phyloP scores from a whole-genome alignment of 1,140 invertebrate genomes.

The Dufourea novaeangliae region DNA sequence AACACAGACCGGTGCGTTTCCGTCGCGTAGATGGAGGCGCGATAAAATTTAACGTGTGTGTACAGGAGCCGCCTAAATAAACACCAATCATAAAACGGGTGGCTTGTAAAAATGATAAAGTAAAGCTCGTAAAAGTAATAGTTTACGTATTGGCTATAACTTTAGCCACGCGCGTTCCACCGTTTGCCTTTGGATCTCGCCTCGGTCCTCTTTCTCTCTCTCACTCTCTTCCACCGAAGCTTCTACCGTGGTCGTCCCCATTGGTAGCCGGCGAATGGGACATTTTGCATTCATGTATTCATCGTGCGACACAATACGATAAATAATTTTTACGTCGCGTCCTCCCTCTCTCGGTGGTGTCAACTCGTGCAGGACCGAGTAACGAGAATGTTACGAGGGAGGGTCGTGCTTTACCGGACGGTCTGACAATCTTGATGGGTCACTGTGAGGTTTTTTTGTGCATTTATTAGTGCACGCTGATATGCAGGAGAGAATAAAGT shows the following conservation, averaged over 20 bases:
- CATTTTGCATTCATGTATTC: slow-evolving; percentile 1
- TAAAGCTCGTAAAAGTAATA: slow-evolving; percentile 52
- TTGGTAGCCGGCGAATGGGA: background rate
- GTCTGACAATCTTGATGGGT: no score
- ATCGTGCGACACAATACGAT: slow-evolving; percentile 1
- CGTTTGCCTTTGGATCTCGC: background rate
- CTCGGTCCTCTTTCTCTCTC: background rate
- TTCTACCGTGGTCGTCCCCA: background rate
- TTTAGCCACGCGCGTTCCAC: slow-evolving; percentile 28
- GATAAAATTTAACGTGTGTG: slow-evolving; percentile 38
- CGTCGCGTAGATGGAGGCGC: slow-evolving; percentile 35
- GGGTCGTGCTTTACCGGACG: background rate
- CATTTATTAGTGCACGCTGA: no score
- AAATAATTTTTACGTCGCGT: slow-evolving; percentile 26
- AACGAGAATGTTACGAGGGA: background rate
- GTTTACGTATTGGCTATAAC: slow-evolving; percentile 44
- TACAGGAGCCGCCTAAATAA: slow-evolving; percentile 38
- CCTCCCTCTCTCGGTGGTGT: background rate
- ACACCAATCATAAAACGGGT: slow-evolving; percentile 47
- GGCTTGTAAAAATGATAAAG: slow-evolving; percentile 45
- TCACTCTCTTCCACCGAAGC: background rate
- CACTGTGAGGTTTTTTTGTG: no score
- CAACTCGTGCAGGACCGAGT: background rate
- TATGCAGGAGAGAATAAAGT: no score
- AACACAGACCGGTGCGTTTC: no score